These are phyloP conservation scores for Strigamia maritima DNA, from an alignment of 2,888 invertebrate genomes.

Conservation along the genomic window DNA sequence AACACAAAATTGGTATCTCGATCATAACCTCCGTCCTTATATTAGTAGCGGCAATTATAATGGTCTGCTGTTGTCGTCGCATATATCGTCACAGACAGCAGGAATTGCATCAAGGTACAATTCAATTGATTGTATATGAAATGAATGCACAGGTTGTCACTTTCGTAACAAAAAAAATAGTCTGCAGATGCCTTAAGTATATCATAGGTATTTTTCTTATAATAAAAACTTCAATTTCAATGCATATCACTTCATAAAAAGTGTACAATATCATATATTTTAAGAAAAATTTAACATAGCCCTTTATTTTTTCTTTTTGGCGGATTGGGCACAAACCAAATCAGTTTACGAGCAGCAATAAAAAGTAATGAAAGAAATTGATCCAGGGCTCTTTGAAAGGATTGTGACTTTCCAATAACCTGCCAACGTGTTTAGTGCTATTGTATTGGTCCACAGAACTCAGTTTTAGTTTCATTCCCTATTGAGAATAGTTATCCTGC, in stretches of 20 bases:
- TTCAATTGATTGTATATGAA: too few species aligned
- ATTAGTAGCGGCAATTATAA: constrained; percentile 88
- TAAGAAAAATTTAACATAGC: background rate
- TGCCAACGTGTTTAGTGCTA: background rate
- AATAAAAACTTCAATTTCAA: too few species aligned
- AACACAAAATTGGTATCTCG: constrained; percentile 89
- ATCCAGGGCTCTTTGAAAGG: background rate
- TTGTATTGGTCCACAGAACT: background rate
- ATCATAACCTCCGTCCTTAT: constrained; percentile 87
- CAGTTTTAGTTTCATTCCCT: background rate
- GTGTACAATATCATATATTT: background rate
- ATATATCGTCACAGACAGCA: constrained; percentile 36
- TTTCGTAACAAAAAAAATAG: too few species aligned
- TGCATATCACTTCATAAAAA: background rate
- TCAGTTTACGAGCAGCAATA: constrained; percentile 15
- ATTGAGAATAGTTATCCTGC: background rate
- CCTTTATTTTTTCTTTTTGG: background rate
- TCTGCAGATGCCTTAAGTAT: too few species aligned
- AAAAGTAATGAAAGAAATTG: constrained; percentile 15
- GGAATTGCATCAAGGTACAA: constrained; percentile 37
- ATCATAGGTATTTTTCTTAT: too few species aligned
- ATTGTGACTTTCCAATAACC: constrained; percentile 5
- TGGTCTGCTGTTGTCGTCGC: constrained; percentile 66
- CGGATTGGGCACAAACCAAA: background rate
- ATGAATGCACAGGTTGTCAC: too few species aligned